Evolutionary conservation across 2,888 invertebrate genomes (phyloP).

Genomic region (Ophion ellenae): DNA sequence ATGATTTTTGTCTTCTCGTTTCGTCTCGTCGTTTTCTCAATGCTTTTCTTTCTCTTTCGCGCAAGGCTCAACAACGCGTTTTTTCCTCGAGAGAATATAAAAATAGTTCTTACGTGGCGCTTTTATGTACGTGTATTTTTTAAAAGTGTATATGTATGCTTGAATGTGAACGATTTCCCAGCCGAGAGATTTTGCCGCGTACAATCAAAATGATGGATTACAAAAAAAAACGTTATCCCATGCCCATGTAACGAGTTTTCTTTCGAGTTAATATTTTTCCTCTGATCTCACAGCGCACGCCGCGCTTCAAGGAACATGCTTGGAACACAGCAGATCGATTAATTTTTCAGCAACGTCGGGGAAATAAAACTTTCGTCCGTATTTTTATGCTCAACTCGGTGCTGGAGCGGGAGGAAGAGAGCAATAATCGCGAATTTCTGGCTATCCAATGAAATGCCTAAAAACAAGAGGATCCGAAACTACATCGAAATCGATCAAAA

Average conservation of each 20-base stretch:
- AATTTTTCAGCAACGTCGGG: background rate
- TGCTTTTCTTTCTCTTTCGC: conserved; percentile 69
- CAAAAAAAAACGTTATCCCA: too few species aligned
- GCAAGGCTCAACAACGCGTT: conserved; percentile 80
- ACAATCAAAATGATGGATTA: conserved; percentile 26
- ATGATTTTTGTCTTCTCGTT: conserved; percentile 57
- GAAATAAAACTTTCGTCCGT: background rate
- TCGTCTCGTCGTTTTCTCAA: conserved; percentile 62
- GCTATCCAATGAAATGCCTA: too few species aligned
- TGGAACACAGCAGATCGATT: background rate
- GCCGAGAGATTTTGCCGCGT: conserved; percentile 16
- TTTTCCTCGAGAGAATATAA: conserved; percentile 74
- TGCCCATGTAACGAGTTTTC: background rate
- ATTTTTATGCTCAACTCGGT: background rate
- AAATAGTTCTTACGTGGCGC: conserved; percentile 74
- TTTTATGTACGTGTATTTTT: conserved; percentile 44
- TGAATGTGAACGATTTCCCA: conserved; percentile 11
- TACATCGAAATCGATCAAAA: background rate
- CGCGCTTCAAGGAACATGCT: background rate
- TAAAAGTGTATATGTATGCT: conserved; percentile 66
- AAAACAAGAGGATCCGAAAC: background rate
- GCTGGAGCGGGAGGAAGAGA: background rate
- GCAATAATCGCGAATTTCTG: background rate
- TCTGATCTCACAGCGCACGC: background rate
- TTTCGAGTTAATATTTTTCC: conserved; percentile 9